Percentiles rank a stretch among this genome's conserved stretches.
Conservation (phyloP, 2,888 invertebrate genomes). For the Pollenia angustigena region DNA sequence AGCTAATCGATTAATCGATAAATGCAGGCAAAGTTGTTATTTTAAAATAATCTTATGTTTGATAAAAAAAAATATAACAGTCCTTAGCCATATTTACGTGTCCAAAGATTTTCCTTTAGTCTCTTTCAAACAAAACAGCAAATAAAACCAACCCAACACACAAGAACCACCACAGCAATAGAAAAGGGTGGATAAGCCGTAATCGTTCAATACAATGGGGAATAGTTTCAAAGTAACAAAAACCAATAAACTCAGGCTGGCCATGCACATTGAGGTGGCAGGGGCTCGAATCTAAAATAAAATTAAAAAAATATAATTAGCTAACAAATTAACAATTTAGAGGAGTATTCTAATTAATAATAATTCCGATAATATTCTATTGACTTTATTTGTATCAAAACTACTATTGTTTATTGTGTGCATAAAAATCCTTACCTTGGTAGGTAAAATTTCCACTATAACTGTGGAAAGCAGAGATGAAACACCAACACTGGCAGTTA, state of each 20-base stretch:
- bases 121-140: slow-evolving; percentile 79
- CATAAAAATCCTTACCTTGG: slow-evolving; percentile 77
- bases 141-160: slow-evolving; percentile 77
- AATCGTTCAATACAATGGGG: slow-evolving; percentile 77
- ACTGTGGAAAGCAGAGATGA: slow-evolving; percentile 80
- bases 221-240: slow-evolving; percentile 80
- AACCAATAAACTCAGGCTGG: slow-evolving; percentile 77
- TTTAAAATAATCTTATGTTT: too few species aligned
- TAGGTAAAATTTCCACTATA: slow-evolving; percentile 81
- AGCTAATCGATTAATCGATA: slow-evolving; percentile 23
- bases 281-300: slow-evolving; percentile 79
- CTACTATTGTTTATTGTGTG: too few species aligned
- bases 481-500: slow-evolving; percentile 80
- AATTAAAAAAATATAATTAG: not conserved
- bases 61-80: not conserved
- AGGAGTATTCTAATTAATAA: too few species aligned
- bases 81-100: slow-evolving; percentile 15
- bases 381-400: too few species aligned
- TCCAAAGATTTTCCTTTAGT: slow-evolving; percentile 81
- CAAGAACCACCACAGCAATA: slow-evolving; percentile 78
- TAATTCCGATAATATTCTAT: too few species aligned
- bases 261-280: slow-evolving; percentile 79
- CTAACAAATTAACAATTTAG: not conserved
- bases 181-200: slow-evolving; percentile 79
- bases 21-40: not conserved